These are phyloP conservation scores for Umimayanthus kanabou DNA, from an alignment of 92 coral and sea anemone species.

Conservation along the genomic window DNA sequence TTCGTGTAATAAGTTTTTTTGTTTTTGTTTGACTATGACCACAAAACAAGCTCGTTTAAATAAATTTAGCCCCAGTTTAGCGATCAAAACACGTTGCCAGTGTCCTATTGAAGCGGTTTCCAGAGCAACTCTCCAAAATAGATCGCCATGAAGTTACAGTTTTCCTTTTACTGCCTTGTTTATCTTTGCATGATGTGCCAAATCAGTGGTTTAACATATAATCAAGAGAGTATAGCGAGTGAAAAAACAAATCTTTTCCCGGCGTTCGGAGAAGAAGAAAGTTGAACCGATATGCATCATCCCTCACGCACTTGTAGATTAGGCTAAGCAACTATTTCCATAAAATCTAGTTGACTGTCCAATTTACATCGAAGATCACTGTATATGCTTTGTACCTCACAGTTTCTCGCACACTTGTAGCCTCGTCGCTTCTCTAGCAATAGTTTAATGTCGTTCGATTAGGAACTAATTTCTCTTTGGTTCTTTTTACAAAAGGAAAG, in stretches of 20 bases:
- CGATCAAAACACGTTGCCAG: neutral
- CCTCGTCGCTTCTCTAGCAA: neutral
- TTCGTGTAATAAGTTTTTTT: neutral
- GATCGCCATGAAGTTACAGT: neutral
- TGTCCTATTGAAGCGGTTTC: neutral
- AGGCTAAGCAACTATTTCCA: neutral
- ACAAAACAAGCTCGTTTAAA: neutral
- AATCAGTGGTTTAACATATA: neutral
- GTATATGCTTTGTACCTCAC: neutral
- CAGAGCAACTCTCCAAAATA: neutral
- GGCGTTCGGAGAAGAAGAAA: neutral
- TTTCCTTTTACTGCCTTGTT: neutral
- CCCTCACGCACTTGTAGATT: neutral
- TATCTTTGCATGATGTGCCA: neutral
- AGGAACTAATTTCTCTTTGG: neutral
- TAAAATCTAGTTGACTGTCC: neutral
- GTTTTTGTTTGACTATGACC: neutral
- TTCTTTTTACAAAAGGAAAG: too few species aligned
- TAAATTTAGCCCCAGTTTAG: conserved; percentile 1
- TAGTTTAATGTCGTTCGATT: neutral
- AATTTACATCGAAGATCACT: neutral
- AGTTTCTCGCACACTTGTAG: neutral
- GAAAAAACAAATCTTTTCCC: neutral
- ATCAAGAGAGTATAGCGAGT: neutral
- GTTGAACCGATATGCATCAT: neutral